Conservation (phyloP, 2,797 vertebrate species). For the Thalassophryne amazonica region DNA sequence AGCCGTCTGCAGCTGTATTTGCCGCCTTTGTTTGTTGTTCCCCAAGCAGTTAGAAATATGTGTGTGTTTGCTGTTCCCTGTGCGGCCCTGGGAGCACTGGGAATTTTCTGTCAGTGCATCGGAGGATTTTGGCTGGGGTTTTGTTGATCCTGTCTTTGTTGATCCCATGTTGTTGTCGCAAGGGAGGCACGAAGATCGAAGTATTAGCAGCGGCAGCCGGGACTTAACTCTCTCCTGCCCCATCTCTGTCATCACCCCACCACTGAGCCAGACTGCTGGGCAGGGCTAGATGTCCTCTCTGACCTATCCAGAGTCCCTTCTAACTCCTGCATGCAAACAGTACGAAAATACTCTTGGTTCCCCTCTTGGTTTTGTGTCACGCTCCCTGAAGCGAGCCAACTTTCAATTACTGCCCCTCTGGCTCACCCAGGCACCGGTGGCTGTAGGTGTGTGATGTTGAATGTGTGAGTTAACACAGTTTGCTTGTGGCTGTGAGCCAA, state of each 20-base stretch:
- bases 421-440: slow-evolving; percentile 69
- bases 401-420: slow-evolving; percentile 81
- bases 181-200: slow-evolving; percentile 77
- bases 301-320: slow-evolving; percentile 51
- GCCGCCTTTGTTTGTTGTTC: slow-evolving; percentile 83
- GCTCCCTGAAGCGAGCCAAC: slow-evolving; percentile 80
- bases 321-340: slow-evolving; percentile 53
- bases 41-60: slow-evolving; percentile 68
- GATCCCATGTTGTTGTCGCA: slow-evolving; percentile 84
- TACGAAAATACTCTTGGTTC: slow-evolving; percentile 56
- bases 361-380: slow-evolving; percentile 73
- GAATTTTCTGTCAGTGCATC: slow-evolving; percentile 94
- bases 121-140: slow-evolving; percentile 90
- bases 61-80: slow-evolving; percentile 82
- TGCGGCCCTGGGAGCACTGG: slow-evolving; percentile 83
- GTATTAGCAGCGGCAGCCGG: slow-evolving; percentile 83
- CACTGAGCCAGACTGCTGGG: slow-evolving; percentile 34
- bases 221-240: slow-evolving; percentile 77
- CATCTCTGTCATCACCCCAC: slow-evolving; percentile 33
- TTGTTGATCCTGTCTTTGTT: slow-evolving; percentile 87
- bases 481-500: slow-evolving; percentile 78
- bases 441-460: slow-evolving; percentile 56
- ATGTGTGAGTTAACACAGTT: slow-evolving; percentile 63
- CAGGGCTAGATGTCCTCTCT: slow-evolving; percentile 45
- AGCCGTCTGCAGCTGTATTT: slow-evolving; percentile 90